These are phyloP conservation scores for Pachycephus smyrnensis DNA, from an alignment of 2,888 invertebrate genomes.

Conservation along the genomic window DNA sequence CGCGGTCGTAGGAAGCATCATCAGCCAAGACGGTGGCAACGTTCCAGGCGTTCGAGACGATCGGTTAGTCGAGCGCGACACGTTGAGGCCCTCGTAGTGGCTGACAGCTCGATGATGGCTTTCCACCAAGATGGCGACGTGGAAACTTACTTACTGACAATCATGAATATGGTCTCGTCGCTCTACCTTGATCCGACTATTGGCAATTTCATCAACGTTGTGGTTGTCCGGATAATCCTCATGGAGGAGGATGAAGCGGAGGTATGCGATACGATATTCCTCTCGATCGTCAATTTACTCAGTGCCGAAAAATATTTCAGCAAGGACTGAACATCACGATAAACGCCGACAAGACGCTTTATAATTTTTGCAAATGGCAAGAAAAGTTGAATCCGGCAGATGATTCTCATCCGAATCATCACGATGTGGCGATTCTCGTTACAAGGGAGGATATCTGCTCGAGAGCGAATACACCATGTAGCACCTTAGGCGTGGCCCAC, in stretches of 20 bases:
- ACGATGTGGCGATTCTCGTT: slow-evolving; percentile 89
- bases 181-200: slow-evolving; percentile 90
- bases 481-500: slow-evolving; percentile 76
- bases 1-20: slow-evolving; percentile 52
- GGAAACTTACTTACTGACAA: slow-evolving; percentile 87
- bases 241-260: slow-evolving; percentile 75
- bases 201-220: slow-evolving; percentile 90
- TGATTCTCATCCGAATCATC: slow-evolving; percentile 87
- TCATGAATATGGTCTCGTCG: slow-evolving; percentile 92
- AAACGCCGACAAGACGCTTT: slow-evolving; percentile 85
- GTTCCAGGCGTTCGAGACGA: slow-evolving; percentile 61
- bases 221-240: slow-evolving; percentile 87
- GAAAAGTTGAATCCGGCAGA: slow-evolving; percentile 77
- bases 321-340: slow-evolving; percentile 80
- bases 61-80: slow-evolving; percentile 82
- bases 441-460: slow-evolving; percentile 75
- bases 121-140: slow-evolving; percentile 86
- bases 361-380: slow-evolving; percentile 86
- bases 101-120: slow-evolving; percentile 87
- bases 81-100: slow-evolving; percentile 89
- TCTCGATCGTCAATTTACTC: neutral
- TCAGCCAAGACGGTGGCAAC: slow-evolving; percentile 48
- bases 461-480: slow-evolving; percentile 68
- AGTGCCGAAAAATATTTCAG: slow-evolving; percentile 27
- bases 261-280: slow-evolving; percentile 53